Evolutionary conservation across 1,140 invertebrate species (phyloP), one percentile per base, ranked within the genome.

Genomic region (Lepeophtheirus salmonis): DNA sequence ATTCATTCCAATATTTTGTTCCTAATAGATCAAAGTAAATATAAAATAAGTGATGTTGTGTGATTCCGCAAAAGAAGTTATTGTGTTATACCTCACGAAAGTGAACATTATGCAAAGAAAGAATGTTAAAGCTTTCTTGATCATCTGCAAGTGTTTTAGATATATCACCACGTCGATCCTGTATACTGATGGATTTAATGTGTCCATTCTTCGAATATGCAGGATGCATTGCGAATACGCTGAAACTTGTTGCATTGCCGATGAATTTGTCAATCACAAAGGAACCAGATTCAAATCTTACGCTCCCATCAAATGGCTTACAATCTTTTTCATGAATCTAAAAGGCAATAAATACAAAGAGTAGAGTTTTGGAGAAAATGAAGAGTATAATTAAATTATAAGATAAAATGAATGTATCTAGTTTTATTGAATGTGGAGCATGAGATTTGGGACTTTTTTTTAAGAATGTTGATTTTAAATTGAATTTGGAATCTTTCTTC

Each of bases 1-100:
- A 21, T 60, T 60, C 57, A 60, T 60, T 20, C 57, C 57, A 18
- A 60, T 60, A 50, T 60, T 60, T 41, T 60, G 57, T 12, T 60
- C 57, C 57, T 60, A 50, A 60, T 2, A 60, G 14, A 50, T 3
- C 20, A 51, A 41, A 57, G 21, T 41, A 41, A 10, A 10, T 10
- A 41, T 41, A 41, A 41, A n/a, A 41, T 41, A 41, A 6, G 6
- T 10, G 6, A 10, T 41, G 6, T 10, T 10, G 30, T 41, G n/a
- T 41, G n/a, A 41, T 10, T 41, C 30, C n/a, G 6, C n/a, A 41
- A 10, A 41, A n/a, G 6, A 41, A 41, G 30, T n/a, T n/a, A 41
- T n/a, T n/a, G n/a, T n/a, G n/a, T n/a, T n/a, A 41, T 10, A 41
- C 30, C 30, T 41, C 30, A 10, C 30, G 13, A 54, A 3, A 54